phyloP scores from a whole-genome alignment of 2,888 invertebrate species.

The Digitonthophagus gazella region DNA sequence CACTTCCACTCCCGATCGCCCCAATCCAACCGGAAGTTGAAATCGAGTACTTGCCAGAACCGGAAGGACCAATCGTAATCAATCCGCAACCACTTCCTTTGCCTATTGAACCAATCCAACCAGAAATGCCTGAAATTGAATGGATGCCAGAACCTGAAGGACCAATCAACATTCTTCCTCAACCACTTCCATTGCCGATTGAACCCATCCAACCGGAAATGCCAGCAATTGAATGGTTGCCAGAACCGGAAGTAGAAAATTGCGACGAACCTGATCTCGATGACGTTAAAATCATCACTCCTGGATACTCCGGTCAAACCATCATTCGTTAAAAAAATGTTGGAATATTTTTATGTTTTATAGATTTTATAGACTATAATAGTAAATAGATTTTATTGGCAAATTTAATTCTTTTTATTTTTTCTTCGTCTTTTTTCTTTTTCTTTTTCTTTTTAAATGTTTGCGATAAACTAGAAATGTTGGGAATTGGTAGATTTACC shows the following conservation, averaged over 20 bases:
- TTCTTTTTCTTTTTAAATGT: too few species aligned
- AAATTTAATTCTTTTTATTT: too few species aligned
- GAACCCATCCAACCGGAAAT: not conserved
- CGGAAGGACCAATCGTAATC: constrained; percentile 1
- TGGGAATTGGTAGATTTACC: too few species aligned
- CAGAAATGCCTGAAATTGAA: not conserved
- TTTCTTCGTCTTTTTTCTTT: too few species aligned
- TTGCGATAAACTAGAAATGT: too few species aligned
- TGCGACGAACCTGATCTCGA: not conserved
- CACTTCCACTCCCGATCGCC: constrained; percentile 4
- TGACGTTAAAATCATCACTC: constrained; percentile 1
- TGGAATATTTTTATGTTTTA: too few species aligned
- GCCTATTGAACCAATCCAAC: not conserved
- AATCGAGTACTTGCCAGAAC: constrained; percentile 12
- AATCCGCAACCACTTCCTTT: not conserved
- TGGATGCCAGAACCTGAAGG: constrained; percentile 10
- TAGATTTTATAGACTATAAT: too few species aligned
- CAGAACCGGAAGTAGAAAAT: constrained; percentile 4
- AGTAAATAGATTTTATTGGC: too few species aligned
- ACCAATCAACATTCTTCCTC: not conserved
- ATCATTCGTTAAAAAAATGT: too few species aligned
- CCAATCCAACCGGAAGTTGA: constrained; percentile 13
- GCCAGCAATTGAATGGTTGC: constrained; percentile 5
- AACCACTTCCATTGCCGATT: not conserved
- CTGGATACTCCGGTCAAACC: not conserved